Evolutionary conservation across 2,113 vertebrate genomes (phyloP).

Genomic region (Silurus asotus): DNA sequence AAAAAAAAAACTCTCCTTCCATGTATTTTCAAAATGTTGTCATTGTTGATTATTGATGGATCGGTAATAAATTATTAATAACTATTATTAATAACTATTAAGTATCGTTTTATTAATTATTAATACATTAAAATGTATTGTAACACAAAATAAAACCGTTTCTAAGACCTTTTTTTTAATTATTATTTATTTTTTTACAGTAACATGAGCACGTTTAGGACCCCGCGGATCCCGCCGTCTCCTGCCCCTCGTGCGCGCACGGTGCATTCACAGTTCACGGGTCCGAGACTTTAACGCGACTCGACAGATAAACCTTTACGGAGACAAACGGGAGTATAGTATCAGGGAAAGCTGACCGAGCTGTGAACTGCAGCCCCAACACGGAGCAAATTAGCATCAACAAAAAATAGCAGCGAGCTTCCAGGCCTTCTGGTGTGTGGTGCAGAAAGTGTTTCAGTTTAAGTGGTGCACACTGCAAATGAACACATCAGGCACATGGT

Average conservation of each 20-base stretch:
- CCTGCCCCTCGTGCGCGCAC: slow-evolving; percentile 57
- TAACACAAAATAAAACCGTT: too few species aligned
- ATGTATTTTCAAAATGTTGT: background rate
- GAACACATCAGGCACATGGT: background rate
- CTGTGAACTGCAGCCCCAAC: slow-evolving; percentile 81
- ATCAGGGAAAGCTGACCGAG: slow-evolving; percentile 92
- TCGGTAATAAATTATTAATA: too few species aligned
- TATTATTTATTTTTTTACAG: background rate
- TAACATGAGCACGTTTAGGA: slow-evolving; percentile 47
- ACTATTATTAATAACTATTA: too few species aligned
- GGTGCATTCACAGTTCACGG: slow-evolving; percentile 85
- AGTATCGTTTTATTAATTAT: too few species aligned
- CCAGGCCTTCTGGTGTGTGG: slow-evolving; percentile 67
- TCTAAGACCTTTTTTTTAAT: too few species aligned
- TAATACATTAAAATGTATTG: too few species aligned
- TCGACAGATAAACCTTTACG: slow-evolving; percentile 84
- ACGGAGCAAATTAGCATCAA: slow-evolving; percentile 89
- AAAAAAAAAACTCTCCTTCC: background rate
- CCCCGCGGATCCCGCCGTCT: slow-evolving; percentile 55
- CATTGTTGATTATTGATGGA: too few species aligned
- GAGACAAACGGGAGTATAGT: slow-evolving; percentile 85
- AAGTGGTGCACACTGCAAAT: background rate
- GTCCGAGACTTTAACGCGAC: slow-evolving; percentile 74
- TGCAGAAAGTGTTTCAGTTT: slow-evolving; percentile 43
- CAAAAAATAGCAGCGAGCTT: slow-evolving; percentile 72